Conservation (phyloP, 1,140 invertebrate genomes). For the Anoplophora glabripennis region DNA sequence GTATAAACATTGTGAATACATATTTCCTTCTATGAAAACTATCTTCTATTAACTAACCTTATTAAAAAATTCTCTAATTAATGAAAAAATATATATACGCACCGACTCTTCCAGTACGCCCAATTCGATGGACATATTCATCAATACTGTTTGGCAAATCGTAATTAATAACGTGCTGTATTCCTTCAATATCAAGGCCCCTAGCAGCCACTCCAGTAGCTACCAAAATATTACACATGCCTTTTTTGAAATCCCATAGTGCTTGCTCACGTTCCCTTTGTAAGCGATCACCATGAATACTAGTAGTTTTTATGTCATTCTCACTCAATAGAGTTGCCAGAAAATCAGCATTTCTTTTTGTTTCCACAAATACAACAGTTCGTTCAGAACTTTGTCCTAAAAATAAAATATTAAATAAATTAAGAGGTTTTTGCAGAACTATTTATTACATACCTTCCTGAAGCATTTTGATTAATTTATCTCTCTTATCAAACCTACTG, state of each 20-base stretch:
- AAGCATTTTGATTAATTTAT: slow-evolving; percentile 69
- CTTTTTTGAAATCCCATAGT: slow-evolving; percentile 75
- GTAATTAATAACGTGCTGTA: slow-evolving; percentile 85
- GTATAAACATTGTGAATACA: too few species aligned
- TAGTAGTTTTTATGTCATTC: slow-evolving; percentile 71
- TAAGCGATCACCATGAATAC: slow-evolving; percentile 89
- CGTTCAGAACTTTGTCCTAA: slow-evolving; percentile 47
- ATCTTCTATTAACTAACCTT: too few species aligned
- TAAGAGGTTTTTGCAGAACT: neutral
- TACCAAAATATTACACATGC: slow-evolving; percentile 74
- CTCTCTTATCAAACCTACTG: slow-evolving; percentile 68
- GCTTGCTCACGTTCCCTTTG: slow-evolving; percentile 89
- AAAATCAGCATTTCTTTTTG: slow-evolving; percentile 86
- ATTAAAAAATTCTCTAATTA: too few species aligned
- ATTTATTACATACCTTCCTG: slow-evolving; percentile 50
- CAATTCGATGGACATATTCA: slow-evolving; percentile 94
- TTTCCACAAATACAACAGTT: slow-evolving; percentile 87
- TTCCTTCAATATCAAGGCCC: slow-evolving; percentile 61
- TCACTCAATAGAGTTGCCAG: slow-evolving; percentile 61
- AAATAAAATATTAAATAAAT: slow-evolving; percentile 6
- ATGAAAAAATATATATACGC: slow-evolving; percentile 5
- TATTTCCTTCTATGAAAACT: too few species aligned
- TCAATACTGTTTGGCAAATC: slow-evolving; percentile 86
- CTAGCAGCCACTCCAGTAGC: slow-evolving; percentile 92
- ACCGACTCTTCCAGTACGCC: slow-evolving; percentile 90